Conservation (phyloP, 2,888 invertebrate genomes). For the Sylvicola fuscatus region DNA sequence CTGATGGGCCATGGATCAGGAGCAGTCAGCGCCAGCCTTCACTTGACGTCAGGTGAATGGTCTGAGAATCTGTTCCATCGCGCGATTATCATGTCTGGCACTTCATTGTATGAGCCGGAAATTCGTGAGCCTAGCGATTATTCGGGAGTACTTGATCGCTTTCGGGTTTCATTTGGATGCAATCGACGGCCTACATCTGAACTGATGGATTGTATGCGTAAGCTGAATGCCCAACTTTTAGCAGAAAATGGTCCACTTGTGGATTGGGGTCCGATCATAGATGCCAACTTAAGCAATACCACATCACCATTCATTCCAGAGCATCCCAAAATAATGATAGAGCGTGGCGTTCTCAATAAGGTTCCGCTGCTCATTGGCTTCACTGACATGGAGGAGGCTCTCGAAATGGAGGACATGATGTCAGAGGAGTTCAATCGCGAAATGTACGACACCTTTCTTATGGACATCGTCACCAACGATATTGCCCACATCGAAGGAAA, state of each 20-base stretch:
- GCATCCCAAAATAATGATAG: slow-evolving; percentile 39
- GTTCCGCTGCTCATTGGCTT: slow-evolving; percentile 58
- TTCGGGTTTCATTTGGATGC: slow-evolving; percentile 47
- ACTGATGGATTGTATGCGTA: slow-evolving; percentile 46
- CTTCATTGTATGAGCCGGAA: slow-evolving; percentile 37
- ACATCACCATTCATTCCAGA: slow-evolving; percentile 45
- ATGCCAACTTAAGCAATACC: slow-evolving; percentile 42
- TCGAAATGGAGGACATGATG: slow-evolving; percentile 36
- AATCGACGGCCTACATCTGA: slow-evolving; percentile 41
- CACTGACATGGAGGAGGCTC: slow-evolving; percentile 63
- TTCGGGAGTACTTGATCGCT: slow-evolving; percentile 35
- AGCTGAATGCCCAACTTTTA: slow-evolving; percentile 35
- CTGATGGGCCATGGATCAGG: slow-evolving; percentile 66
- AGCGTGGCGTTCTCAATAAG: slow-evolving; percentile 37
- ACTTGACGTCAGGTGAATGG: slow-evolving; percentile 41
- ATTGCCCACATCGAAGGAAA: slow-evolving; percentile 32
- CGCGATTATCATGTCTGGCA: slow-evolving; percentile 67
- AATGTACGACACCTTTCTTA: slow-evolving; percentile 37
- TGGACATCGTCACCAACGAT: slow-evolving; percentile 39
- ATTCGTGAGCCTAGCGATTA: slow-evolving; percentile 43
- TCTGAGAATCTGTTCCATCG: slow-evolving; percentile 48
- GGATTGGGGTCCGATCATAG: slow-evolving; percentile 61
- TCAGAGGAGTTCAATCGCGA: slow-evolving; percentile 33
- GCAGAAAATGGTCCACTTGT: slow-evolving; percentile 39
- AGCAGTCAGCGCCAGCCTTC: slow-evolving; percentile 56